Evolutionary conservation across 2,888 invertebrate species (phyloP).

Genomic region (Hydraecia micacea): DNA sequence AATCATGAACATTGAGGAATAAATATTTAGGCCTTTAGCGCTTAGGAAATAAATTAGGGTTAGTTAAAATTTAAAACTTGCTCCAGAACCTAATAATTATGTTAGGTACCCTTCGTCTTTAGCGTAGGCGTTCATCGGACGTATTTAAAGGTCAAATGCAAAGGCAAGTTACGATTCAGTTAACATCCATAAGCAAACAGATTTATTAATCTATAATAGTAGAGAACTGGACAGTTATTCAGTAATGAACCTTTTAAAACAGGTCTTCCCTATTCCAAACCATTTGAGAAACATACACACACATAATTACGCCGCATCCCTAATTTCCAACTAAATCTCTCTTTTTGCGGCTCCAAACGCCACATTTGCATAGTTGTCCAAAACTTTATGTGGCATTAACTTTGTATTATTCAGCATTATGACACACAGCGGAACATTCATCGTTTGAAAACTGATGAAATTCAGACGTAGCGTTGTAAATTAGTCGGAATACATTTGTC

Average conservation of each 20-base stretch:
- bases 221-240: background rate
- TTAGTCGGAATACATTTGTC: constrained; percentile 62
- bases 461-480: constrained; percentile 54
- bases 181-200: background rate
- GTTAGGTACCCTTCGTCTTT: too few relatives aligned
- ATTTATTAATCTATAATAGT: background rate
- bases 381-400: constrained; percentile 57
- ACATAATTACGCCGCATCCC: constrained; percentile 20
- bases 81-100: background rate
- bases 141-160: background rate
- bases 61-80: background rate
- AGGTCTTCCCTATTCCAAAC: background rate
- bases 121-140: background rate
- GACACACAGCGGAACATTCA: constrained; percentile 55
- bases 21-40: background rate
- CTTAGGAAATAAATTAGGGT: background rate
- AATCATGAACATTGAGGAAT: too few relatives aligned
- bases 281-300: constrained; percentile 28
- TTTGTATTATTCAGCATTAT: constrained; percentile 60
- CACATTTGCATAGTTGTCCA: constrained; percentile 62
- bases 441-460: constrained; percentile 62
- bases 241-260: background rate
- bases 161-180: background rate
- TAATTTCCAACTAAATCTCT: constrained; percentile 54
- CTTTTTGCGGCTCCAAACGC: constrained; percentile 49